Conservation (phyloP, 2,888 invertebrate genomes). For the Tridacna crocea region DNA sequence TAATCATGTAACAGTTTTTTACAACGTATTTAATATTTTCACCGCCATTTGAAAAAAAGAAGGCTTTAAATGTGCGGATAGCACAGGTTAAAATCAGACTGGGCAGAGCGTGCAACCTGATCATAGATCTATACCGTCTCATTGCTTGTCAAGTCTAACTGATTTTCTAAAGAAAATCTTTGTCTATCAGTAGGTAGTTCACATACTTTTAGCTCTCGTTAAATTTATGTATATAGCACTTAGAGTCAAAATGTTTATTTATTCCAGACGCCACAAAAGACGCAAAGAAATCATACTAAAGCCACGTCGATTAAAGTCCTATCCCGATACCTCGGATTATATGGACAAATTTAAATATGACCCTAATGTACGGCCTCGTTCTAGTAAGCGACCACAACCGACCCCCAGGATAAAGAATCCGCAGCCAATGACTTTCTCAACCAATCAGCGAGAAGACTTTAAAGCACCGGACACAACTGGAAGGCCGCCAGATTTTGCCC, state of each 20-base stretch:
- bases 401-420: constrained; percentile 72
- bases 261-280: constrained; percentile 71
- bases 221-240: too few relatives aligned
- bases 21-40: too few relatives aligned
- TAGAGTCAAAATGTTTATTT: neutral
- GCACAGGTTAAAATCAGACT: too few relatives aligned
- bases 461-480: constrained; percentile 67
- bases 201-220: too few relatives aligned
- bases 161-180: too few relatives aligned
- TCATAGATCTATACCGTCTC: too few relatives aligned
- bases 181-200: too few relatives aligned
- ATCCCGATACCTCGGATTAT: constrained; percentile 76
- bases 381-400: constrained; percentile 79
- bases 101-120: too few relatives aligned
- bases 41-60: too few relatives aligned
- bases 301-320: constrained; percentile 54
- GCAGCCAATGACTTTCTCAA: constrained; percentile 77
- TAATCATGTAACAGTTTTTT: too few relatives aligned
- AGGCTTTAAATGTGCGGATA: too few relatives aligned
- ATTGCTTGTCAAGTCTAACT: too few relatives aligned
- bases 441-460: constrained; percentile 79
- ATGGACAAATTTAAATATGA: constrained; percentile 73
- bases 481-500: constrained; percentile 72
- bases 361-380: constrained; percentile 74
- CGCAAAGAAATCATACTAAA: constrained; percentile 56